Evolutionary conservation across 2,888 invertebrate species (phyloP).

Genomic region (Melanostoma mellinum): DNA sequence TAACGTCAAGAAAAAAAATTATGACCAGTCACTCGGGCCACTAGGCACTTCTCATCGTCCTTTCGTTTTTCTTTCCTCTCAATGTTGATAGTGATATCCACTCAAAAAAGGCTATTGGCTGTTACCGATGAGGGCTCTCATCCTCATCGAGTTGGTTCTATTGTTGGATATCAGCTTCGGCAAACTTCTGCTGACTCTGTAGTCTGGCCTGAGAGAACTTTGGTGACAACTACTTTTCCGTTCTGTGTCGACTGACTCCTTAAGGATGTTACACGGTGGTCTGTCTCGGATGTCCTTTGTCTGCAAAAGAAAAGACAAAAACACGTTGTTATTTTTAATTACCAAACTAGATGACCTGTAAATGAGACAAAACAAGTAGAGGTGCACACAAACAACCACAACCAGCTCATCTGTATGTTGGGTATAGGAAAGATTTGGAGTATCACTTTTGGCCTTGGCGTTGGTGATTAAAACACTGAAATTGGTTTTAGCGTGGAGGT

Average conservation of each 20-base stretch:
- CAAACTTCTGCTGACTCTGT: conserved; percentile 34
- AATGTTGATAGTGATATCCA: conserved; percentile 56
- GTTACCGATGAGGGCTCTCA: conserved; percentile 18
- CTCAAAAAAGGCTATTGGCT: conserved; percentile 33
- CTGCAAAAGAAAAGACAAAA: conserved; percentile 23
- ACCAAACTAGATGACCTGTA: conserved; percentile 45
- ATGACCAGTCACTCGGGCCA: conserved; percentile 26
- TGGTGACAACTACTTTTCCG: conserved; percentile 34
- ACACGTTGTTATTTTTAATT: conserved; percentile 63
- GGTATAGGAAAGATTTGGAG: conserved; percentile 13
- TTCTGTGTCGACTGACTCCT: conserved; percentile 10
- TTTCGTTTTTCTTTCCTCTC: neutral
- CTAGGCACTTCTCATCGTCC: conserved; percentile 39
- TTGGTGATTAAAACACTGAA: conserved; percentile 27
- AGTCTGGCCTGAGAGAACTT: conserved; percentile 30
- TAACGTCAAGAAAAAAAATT: neutral
- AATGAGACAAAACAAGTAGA: conserved; percentile 1
- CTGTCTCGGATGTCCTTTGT: conserved; percentile 41
- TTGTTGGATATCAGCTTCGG: conserved; percentile 30
- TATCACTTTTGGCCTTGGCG: conserved; percentile 29
- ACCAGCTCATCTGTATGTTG: neutral
- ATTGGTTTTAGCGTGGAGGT: conserved; percentile 2
- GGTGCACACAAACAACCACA: neutral
- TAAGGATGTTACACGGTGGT: conserved; percentile 14
- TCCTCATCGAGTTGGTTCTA: conserved; percentile 1